Conservation (phyloP, 1,140 invertebrate species). For the Phocides pigmalion region DNA sequence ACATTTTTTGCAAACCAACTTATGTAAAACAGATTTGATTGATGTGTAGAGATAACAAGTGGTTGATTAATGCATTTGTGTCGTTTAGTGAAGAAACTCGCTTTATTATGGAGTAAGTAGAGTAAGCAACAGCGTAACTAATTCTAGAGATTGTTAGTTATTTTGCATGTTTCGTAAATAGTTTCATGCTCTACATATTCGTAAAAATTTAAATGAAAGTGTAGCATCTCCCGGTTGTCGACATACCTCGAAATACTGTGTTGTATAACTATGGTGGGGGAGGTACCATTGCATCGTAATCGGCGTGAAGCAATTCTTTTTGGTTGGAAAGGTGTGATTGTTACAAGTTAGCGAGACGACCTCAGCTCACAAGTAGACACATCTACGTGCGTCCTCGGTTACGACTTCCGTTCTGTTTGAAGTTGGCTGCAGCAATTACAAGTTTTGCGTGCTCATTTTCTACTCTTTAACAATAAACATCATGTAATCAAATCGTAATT, state of each 20-base stretch:
- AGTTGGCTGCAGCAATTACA: too few species aligned
- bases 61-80: constrained; percentile 66
- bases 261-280: too few species aligned
- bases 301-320: too few species aligned
- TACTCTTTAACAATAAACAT: too few species aligned
- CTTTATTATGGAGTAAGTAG: constrained; percentile 72
- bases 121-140: constrained; percentile 80
- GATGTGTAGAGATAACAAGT: constrained; percentile 13
- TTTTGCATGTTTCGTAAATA: constrained; percentile 83
- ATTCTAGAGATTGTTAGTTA: constrained; percentile 81
- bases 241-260: constrained; percentile 35
- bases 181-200: constrained; percentile 78
- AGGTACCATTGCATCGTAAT: too few species aligned
- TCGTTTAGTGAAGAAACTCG: constrained; percentile 71
- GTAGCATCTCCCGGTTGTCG: constrained; percentile 55
- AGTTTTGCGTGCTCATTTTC: too few species aligned
- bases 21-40: constrained; percentile 18
- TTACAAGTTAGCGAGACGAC: too few species aligned
- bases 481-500: too few species aligned
- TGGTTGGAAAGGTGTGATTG: too few species aligned
- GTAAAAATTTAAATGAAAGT: constrained; percentile 76
- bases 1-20: constrained; percentile 1
- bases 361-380: too few species aligned
- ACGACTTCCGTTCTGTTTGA: too few species aligned
- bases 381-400: too few species aligned